phyloP scores from a whole-genome alignment of 2,797 vertebrate genomes.

The Pipistrellus pygmaeus region DNA sequence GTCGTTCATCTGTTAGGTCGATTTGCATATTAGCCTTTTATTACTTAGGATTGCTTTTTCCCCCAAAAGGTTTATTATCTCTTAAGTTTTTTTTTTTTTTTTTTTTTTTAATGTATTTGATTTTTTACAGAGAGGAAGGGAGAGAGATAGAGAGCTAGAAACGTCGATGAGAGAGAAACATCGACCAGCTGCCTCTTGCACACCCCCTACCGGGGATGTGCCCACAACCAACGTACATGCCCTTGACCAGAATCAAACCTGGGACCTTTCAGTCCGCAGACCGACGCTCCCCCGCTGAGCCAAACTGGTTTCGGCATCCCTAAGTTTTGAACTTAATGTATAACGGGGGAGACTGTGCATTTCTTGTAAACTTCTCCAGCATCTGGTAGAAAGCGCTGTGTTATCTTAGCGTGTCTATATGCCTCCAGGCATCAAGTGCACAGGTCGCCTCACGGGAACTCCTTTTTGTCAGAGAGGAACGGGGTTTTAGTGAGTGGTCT shows the following conservation, averaged over 20 bases:
- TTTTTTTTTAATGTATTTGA: too few relatives aligned
- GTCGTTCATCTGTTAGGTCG: rapidly evolving
- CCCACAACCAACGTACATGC: too few relatives aligned
- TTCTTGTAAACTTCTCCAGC: constrained; percentile 21
- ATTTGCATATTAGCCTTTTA: too few relatives aligned
- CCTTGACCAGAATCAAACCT: too few relatives aligned
- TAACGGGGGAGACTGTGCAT: neutral
- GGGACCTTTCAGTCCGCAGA: too few relatives aligned
- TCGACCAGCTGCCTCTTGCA: too few relatives aligned
- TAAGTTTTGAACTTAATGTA: constrained; percentile 34
- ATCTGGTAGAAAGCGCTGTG: neutral
- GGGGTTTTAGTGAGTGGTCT: neutral
- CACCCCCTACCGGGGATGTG: too few relatives aligned
- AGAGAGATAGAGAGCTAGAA: too few relatives aligned
- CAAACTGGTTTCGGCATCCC: neutral
- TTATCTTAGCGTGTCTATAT: neutral
- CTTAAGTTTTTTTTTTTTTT: too few relatives aligned
- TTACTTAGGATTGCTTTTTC: neutral
- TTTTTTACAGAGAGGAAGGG: too few relatives aligned
- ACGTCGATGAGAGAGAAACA: too few relatives aligned
- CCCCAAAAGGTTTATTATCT: neutral
- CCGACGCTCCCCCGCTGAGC: too few relatives aligned
- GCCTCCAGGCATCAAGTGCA: neutral
- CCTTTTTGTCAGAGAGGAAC: neutral
- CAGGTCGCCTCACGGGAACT: neutral